phyloP scores from a whole-genome alignment of 1,140 invertebrate species.

The Drosophila leontia region DNA sequence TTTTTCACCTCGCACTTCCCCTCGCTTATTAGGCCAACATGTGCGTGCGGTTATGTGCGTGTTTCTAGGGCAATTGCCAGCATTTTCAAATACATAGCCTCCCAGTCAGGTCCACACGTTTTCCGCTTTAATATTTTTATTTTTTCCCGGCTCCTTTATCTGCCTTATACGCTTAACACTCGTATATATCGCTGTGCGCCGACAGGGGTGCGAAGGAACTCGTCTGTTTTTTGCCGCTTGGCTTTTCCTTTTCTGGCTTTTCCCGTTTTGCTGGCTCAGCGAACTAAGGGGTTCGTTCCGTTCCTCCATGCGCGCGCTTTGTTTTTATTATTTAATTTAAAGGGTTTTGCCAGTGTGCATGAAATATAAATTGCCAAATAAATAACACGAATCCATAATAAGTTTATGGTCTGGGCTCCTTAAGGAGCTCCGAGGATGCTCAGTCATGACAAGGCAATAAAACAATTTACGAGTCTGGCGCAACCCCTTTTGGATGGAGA shows the following conservation, averaged over 20 bases:
- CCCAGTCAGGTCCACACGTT: conserved; percentile 35
- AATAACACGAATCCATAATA: conserved; percentile 56
- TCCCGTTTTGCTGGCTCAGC: conserved; percentile 32
- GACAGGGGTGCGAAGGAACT: conserved; percentile 31
- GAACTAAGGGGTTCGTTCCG: not conserved
- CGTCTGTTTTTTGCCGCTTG: not conserved
- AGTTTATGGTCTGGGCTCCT: conserved; percentile 29
- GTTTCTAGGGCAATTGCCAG: conserved; percentile 48
- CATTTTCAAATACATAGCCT: conserved; percentile 46
- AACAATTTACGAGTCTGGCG: conserved; percentile 47
- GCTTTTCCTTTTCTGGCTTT: conserved; percentile 3
- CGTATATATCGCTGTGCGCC: conserved; percentile 1
- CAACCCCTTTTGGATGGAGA: conserved; percentile 4
- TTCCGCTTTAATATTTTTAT: conserved; percentile 59
- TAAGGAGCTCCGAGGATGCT: conserved; percentile 27
- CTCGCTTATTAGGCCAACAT: conserved; percentile 40
- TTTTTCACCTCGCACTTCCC: conserved; percentile 11
- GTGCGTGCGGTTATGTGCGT: conserved; percentile 32
- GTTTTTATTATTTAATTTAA: conserved; percentile 69
- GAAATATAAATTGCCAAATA: conserved; percentile 60
- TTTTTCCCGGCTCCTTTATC: conserved; percentile 22
- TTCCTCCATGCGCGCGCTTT: conserved; percentile 4
- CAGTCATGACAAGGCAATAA: conserved; percentile 46
- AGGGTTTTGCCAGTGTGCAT: conserved; percentile 44
- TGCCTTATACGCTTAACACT: conserved; percentile 36